Base-by-base conservation (phyloP, 2,888 invertebrate genomes). In the Cartodere bifasciata region DNA sequence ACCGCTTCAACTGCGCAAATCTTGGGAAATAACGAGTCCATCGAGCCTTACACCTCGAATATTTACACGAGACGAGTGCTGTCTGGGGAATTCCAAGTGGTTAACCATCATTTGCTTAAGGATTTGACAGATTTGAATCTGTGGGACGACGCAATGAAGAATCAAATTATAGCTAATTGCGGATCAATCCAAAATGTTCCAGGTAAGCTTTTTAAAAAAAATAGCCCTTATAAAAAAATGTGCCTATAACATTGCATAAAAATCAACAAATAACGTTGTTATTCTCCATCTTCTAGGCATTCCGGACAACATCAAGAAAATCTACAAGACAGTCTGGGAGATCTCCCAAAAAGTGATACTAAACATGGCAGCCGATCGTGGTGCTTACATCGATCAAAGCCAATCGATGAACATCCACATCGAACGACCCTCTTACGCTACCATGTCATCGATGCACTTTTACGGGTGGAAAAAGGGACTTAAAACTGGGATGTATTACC, bases 1-100 rank as follows among this genome's bases (percentile, higher is more conserved):
- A 98, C 97, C 4, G 95, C 97, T 5, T 94, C 95, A 1, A 98
- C 97, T 0, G 97, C 98, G 2, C 97, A 98, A 63, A 99, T 99
- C 52, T 72, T 98, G 24, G 98, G 98, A 11, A 99, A 98, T 56
- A 98, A 97, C 56, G 97, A 98, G 60, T 88, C 94, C 0, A 84
- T 95, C 51, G 98, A 98, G 60, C 90, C 98, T 0, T 98, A 95
- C 59, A 97, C 95, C 1, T 92, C 88, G 17, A 98, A 98, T 55
- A 88, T 98, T 46, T 98, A 97, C 60, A 80, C 84, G 12, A 67
- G 97, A 43, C 68, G 94, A 28, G 97, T 98, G 1, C 64, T 95
- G 4, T 92, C 92, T 3, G 97, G 97, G 1, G 94, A 95, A 63
- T 95, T 94, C 54, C 76, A 88, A 68, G 75, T 95, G 13, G 94